Percentiles rank a stretch among this genome's conserved stretches.
Evolutionary conservation across 2,888 invertebrate species (phyloP).

Genomic region (Torymus tubicola): DNA sequence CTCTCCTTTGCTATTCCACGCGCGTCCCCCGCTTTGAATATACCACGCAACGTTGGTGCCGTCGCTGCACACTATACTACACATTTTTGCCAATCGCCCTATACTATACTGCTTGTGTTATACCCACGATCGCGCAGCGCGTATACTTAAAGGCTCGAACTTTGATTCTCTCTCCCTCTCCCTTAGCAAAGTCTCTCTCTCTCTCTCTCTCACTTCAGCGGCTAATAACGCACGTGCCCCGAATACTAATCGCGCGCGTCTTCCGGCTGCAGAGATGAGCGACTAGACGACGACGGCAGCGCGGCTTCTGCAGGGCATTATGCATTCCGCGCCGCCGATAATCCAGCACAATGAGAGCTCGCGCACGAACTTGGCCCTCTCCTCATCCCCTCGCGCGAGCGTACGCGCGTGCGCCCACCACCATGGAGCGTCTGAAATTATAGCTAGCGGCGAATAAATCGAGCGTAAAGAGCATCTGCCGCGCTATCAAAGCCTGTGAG

Average conservation of each 20-base stretch:
- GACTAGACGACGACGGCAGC: slow-evolving; percentile 41
- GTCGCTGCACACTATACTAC: neutral
- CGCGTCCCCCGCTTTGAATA: slow-evolving; percentile 33
- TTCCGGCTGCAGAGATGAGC: slow-evolving; percentile 38
- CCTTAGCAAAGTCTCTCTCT: slow-evolving; percentile 14
- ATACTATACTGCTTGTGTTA: neutral
- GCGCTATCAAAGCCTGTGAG: slow-evolving; percentile 15
- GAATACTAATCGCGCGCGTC: slow-evolving; percentile 68
- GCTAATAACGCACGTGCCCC: slow-evolving; percentile 73
- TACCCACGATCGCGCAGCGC: neutral
- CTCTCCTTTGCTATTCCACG: slow-evolving; percentile 13
- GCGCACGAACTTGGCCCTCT: neutral
- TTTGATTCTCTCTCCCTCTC: slow-evolving; percentile 44
- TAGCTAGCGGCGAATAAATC: slow-evolving; percentile 49
- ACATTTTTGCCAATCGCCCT: slow-evolving; percentile 14
- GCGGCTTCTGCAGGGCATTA: slow-evolving; percentile 60
- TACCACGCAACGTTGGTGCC: neutral
- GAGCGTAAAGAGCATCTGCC: slow-evolving; percentile 51
- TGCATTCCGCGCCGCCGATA: slow-evolving; percentile 59
- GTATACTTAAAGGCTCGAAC: slow-evolving; percentile 29
- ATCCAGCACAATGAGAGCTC: slow-evolving; percentile 54
- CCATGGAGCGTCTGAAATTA: slow-evolving; percentile 31
- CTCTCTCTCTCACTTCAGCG: slow-evolving; percentile 22
- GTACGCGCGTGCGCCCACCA: neutral
- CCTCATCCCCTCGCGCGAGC: neutral